Evolutionary conservation across 2,113 vertebrate species (phyloP).

Genomic region (Calidris pugnax): DNA sequence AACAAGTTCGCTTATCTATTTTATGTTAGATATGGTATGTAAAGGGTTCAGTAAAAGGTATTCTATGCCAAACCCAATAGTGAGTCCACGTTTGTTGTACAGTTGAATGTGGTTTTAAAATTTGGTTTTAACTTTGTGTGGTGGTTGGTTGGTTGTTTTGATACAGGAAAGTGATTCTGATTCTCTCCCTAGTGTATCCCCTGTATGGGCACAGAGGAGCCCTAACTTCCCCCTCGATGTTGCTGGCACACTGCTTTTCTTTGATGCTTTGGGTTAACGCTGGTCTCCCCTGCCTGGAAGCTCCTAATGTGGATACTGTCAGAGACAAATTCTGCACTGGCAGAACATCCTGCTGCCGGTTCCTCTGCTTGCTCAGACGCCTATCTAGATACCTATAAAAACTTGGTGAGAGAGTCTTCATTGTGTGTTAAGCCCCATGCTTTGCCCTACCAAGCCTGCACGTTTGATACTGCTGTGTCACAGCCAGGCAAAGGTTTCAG

Average conservation of each 20-base stretch:
- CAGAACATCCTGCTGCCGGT: background rate
- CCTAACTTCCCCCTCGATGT: background rate
- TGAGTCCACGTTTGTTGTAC: accelerated
- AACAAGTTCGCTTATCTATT: background rate
- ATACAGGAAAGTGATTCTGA: background rate
- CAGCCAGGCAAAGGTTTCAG: background rate
- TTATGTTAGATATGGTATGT: background rate
- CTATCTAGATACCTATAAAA: background rate
- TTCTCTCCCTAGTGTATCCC: background rate
- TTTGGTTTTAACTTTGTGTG: background rate
- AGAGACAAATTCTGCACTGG: background rate
- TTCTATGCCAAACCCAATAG: background rate
- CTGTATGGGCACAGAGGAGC: background rate
- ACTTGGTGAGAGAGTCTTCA: background rate
- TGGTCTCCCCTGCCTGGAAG: background rate
- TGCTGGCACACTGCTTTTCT: background rate
- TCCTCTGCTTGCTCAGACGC: background rate
- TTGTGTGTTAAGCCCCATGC: background rate
- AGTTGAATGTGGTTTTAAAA: background rate
- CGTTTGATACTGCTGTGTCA: background rate
- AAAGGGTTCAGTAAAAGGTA: background rate
- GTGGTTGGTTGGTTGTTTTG: background rate
- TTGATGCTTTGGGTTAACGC: background rate
- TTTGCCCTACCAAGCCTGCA: background rate
- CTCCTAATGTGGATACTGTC: background rate